Evolutionary conservation across 2,113 vertebrate genomes (phyloP).

Genomic region (Cricetomys ansorgei): DNA sequence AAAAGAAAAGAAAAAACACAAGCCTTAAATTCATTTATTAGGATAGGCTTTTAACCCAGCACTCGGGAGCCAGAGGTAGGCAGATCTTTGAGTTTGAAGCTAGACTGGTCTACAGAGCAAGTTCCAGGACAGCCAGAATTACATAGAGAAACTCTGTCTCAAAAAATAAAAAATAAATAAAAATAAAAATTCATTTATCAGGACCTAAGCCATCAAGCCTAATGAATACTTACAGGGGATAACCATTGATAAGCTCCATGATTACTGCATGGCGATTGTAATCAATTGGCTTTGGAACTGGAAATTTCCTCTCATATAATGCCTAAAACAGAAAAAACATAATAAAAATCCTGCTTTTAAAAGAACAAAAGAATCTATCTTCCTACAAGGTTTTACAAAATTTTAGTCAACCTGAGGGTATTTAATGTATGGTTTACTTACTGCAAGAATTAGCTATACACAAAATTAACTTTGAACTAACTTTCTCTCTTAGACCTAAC

Average conservation of each 20-base stretch:
- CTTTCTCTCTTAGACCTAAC: background rate
- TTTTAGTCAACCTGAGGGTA: background rate
- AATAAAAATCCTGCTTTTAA: background rate
- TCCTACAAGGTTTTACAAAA: background rate
- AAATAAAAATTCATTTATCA: background rate
- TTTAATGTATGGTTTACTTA: background rate
- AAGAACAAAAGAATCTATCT: conserved; percentile 25
- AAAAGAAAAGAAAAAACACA: too few species aligned
- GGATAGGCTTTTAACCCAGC: too few species aligned
- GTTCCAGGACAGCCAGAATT: too few species aligned
- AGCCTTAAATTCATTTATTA: background rate
- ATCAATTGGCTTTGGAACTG: conserved; percentile 97
- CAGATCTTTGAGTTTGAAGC: too few species aligned
- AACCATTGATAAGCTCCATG: conserved; percentile 98
- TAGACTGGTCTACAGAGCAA: too few species aligned
- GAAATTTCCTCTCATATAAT: conserved; percentile 94
- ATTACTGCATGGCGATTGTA: conserved; percentile 97
- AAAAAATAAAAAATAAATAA: too few species aligned
- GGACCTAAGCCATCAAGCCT: background rate
- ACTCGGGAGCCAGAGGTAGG: too few species aligned
- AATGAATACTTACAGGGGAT: conserved; percentile 93
- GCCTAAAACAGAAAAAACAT: conserved; percentile 85
- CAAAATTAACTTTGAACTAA: conserved; percentile 12
- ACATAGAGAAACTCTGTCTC: too few species aligned
- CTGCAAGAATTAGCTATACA: background rate